Evolutionary conservation across 2,113 vertebrate species (phyloP).

Genomic region (Chaetura pelagica): DNA sequence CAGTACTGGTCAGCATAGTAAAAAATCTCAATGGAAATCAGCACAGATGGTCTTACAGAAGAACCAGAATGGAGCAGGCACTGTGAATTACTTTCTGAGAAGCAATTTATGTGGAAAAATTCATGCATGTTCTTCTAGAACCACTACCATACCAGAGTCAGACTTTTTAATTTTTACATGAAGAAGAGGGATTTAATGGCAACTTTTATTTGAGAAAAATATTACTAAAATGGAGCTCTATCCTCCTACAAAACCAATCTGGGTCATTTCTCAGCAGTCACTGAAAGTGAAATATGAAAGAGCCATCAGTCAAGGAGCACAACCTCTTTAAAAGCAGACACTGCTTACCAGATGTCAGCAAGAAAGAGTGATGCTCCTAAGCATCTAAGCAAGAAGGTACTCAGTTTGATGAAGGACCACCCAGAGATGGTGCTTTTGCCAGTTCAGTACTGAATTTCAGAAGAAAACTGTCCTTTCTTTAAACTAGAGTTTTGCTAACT

Average conservation of each 20-base stretch:
- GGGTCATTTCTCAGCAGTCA: background rate
- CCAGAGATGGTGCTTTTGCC: background rate
- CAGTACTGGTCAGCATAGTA: background rate
- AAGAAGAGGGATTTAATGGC: background rate
- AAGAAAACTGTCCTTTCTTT: background rate
- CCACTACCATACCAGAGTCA: background rate
- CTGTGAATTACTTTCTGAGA: background rate
- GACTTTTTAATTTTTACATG: background rate
- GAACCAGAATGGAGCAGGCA: background rate
- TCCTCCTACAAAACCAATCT: background rate
- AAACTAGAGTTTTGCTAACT: background rate
- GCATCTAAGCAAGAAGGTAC: background rate
- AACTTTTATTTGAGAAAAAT: background rate
- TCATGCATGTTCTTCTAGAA: background rate
- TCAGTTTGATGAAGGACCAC: background rate
- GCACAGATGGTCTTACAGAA: background rate
- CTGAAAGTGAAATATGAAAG: rapidly evolving
- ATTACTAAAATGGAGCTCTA: background rate
- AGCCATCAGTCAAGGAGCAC: background rate
- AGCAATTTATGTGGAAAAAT: background rate
- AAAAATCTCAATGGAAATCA: background rate
- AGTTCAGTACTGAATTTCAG: background rate
- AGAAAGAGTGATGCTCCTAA: background rate
- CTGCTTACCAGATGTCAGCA: background rate
- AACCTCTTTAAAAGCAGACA: background rate